Conservation (phyloP, 53 echinoderm and acorn worm genomes). For the Holothuria leucospilota region DNA sequence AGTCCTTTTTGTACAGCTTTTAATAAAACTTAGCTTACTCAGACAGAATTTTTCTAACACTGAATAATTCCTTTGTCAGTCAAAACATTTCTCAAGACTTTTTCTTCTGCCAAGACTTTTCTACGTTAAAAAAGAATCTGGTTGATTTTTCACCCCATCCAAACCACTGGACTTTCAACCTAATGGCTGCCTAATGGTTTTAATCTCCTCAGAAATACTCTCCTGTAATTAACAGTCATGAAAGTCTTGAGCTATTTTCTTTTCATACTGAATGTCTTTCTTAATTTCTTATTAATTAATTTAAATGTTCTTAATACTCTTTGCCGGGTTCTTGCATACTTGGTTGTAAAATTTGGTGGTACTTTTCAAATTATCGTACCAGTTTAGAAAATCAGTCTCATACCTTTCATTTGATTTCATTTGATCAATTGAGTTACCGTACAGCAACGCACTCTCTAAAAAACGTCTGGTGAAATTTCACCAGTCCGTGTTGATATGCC, state of each 20-base stretch:
- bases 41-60: not conserved
- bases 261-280: constrained; percentile 10
- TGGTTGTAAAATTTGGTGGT: not conserved
- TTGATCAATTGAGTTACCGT: not conserved
- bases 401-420: not conserved
- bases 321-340: not conserved
- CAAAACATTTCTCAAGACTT: not conserved
- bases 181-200: not conserved
- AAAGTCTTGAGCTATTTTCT: not conserved
- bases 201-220: not conserved
- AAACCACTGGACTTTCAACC: not conserved
- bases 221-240: not conserved
- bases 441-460: too few species aligned
- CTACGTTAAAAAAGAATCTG: too few species aligned
- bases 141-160: not conserved
- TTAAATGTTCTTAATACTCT: not conserved
- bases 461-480: too few species aligned
- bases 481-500: too few species aligned
- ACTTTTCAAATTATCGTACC: not conserved
- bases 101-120: constrained; percentile 4
- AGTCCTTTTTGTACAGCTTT: not conserved
- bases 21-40: not conserved
- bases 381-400: constrained; percentile 10
- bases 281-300: not conserved
- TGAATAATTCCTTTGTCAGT: too few species aligned